Percentiles rank a stretch among this genome's conserved stretches.
Conservation (phyloP, 2,888 invertebrate species). For the Andricus curvator region DNA sequence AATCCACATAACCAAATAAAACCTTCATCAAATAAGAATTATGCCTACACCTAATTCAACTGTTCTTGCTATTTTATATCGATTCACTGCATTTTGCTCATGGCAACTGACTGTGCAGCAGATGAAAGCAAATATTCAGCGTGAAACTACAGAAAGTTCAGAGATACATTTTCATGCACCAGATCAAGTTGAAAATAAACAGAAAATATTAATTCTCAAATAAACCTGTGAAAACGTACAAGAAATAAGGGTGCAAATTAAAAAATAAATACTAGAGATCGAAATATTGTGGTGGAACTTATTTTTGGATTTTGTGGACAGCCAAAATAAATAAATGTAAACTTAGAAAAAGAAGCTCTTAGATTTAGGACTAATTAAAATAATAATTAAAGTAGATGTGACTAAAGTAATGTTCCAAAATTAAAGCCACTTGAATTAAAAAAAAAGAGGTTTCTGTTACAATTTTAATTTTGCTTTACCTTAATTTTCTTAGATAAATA, state of each 20-base stretch:
- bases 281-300: background rate
- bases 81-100: slow-evolving; percentile 58
- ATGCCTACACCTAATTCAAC: slow-evolving; percentile 55
- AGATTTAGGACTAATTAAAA: background rate
- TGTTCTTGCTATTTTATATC: slow-evolving; percentile 71
- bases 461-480: background rate
- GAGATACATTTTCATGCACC: background rate
- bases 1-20: background rate
- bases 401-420: background rate
- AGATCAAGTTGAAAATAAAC: background rate
- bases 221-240: background rate
- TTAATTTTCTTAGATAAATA: background rate
- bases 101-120: slow-evolving; percentile 49
- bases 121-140: slow-evolving; percentile 46
- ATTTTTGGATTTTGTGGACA: background rate
- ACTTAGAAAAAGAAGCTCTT: background rate
- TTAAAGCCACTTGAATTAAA: background rate
- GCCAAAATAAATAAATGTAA: background rate
- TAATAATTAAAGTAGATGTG: background rate
- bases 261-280: background rate
- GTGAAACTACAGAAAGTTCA: background rate
- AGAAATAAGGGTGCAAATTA: background rate
- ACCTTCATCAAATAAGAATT: slow-evolving; percentile 17
- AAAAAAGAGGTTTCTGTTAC: background rate
- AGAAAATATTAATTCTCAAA: background rate